Percentiles rank a stretch among this genome's conserved stretches.
These are phyloP conservation scores for Trilocha varians DNA, from an alignment of 2,888 invertebrate genomes.

Conservation along the genomic window DNA sequence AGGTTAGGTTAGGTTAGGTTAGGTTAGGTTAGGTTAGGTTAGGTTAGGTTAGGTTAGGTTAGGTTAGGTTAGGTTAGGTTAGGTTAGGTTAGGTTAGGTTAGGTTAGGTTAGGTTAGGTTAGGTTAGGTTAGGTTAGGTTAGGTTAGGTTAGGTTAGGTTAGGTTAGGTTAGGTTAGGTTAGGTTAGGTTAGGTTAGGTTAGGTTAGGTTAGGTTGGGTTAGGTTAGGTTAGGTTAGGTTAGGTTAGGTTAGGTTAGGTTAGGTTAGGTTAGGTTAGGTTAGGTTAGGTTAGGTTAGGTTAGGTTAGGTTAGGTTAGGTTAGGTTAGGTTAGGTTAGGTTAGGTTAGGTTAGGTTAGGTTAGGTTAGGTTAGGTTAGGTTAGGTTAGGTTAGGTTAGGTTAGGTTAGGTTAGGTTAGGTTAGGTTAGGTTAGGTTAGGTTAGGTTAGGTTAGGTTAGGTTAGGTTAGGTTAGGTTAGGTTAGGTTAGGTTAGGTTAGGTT, in stretches of 20 bases:
- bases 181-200: conserved; percentile 12
- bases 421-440: too few species aligned
- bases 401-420: too few species aligned
- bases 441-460: conserved; percentile 12
- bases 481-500: conserved; percentile 17
- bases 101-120: conserved; percentile 17
- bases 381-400: conserved; percentile 13
- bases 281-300: conserved; percentile 18
- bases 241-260: conserved; percentile 14
- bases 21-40: too few species aligned
- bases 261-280: conserved; percentile 17
- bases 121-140: conserved; percentile 16
- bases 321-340: conserved; percentile 15
- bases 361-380: conserved; percentile 9
- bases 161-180: conserved; percentile 13
- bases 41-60: too few species aligned
- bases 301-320: conserved; percentile 13
- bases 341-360: conserved; percentile 11
- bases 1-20: too few species aligned
- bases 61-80: too few species aligned
- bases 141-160: conserved; percentile 13
- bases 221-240: conserved; percentile 15
- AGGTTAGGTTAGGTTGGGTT: conserved; percentile 13
- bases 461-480: conserved; percentile 10
- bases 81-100: conserved; percentile 4